A percentile compares a stretch with the other conserved stretches of the same genome.
Conservation (phyloP, 2,888 invertebrate genomes). For the Tiphia femorata region DNA sequence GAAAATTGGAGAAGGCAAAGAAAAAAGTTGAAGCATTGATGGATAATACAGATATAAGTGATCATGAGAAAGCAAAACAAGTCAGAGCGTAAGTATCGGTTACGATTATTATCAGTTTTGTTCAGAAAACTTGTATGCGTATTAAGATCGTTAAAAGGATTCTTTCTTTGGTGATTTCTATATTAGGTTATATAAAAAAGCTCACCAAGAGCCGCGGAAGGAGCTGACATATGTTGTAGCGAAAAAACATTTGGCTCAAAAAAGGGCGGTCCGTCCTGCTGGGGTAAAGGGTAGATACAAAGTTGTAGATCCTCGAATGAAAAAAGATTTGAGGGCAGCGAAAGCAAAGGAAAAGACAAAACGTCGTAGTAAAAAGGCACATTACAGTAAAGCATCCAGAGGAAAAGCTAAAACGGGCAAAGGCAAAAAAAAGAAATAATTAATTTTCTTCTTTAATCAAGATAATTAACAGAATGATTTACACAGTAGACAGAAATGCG, state of each 20-base stretch:
- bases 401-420: slow-evolving; percentile 41
- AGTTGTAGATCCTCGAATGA: slow-evolving; percentile 96
- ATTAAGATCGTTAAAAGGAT: slow-evolving; percentile 3
- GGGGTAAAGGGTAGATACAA: slow-evolving; percentile 94
- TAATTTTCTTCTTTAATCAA: too few species aligned
- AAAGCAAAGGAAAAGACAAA: slow-evolving; percentile 75
- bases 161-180: slow-evolving; percentile 6
- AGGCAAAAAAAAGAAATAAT: slow-evolving; percentile 31
- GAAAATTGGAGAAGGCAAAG: slow-evolving; percentile 91
- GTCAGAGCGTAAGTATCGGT: slow-evolving; percentile 81
- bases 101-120: neutral
- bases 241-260: slow-evolving; percentile 86
- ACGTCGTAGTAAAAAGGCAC: slow-evolving; percentile 58
- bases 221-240: slow-evolving; percentile 95
- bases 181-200: slow-evolving; percentile 89
- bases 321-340: slow-evolving; percentile 87
- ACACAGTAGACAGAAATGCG: too few species aligned
- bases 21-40: slow-evolving; percentile 96
- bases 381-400: slow-evolving; percentile 60
- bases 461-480: too few species aligned
- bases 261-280: slow-evolving; percentile 82
- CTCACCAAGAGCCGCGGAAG: slow-evolving; percentile 85
- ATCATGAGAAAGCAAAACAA: slow-evolving; percentile 92
- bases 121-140: neutral
- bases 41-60: slow-evolving; percentile 91